Base-by-base conservation (phyloP, 2,888 invertebrate genomes). In the Orthonychiurus folsomi region DNA sequence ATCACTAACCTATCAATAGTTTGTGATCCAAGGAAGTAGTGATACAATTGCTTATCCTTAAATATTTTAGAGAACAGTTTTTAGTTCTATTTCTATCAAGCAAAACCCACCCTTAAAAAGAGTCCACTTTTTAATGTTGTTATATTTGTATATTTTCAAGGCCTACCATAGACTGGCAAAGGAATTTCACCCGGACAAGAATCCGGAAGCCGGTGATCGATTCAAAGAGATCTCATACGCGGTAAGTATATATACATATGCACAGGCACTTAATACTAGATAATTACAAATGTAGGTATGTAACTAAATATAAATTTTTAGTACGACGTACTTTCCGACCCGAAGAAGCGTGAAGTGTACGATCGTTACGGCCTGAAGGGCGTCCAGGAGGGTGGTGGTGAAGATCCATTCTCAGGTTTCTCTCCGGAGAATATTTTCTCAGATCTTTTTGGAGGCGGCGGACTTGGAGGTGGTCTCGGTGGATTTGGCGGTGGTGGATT, bases 181-280 rank as follows among this genome's bases (percentile, higher is more conserved):
- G 79, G 90, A 93, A 81, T 93, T 86, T 77, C 94, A 95, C 78
- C 94, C 75, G 83, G 94, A 80, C 86, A 94, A 83, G 86, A 94
- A 82, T 86, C 85, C 89, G 47, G 87, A 87, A 69, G 88, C 90
- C 64, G 93, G 90, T 62, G 93, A 94, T 47, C 59, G 66, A 53
- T 73, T 73, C 53, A 73, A 73, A 61, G 94, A 95, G 81, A 94
- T 95, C 73, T 91, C 92, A 64, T 93, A 89, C 79, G 94, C 94
- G 0, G n/a, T n/a, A n/a, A n/a, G n/a, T n/a, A n/a, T n/a, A n/a
- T n/a, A n/a, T n/a, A n/a, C n/a, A n/a, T n/a, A n/a, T n/a, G n/a
- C n/a, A n/a, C n/a, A n/a, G n/a, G n/a, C n/a, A n/a, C n/a, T n/a
- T n/a, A n/a, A n/a, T n/a, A n/a, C n/a, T n/a, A n/a, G n/a, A n/a